phyloP scores from a whole-genome alignment of 2,113 vertebrate genomes.

The Phrynocephalus versicolor region DNA sequence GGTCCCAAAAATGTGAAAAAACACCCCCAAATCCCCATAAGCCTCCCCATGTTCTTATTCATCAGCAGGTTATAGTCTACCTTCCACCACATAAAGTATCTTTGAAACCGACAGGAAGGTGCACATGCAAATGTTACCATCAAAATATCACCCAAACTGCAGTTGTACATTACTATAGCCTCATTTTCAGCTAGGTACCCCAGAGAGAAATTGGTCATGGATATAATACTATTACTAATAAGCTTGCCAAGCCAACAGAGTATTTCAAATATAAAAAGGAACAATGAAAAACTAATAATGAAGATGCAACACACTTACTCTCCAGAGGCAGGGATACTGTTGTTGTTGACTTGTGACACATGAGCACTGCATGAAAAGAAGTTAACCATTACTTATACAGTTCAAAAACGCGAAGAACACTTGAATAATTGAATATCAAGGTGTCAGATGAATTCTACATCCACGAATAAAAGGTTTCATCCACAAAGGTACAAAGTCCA shows the following conservation, averaged over 20 bases:
- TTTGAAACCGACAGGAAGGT: background rate
- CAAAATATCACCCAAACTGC: background rate
- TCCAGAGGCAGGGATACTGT: constrained; percentile 76
- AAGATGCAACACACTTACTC: constrained; percentile 80
- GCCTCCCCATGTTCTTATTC: no score
- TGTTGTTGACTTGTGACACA: constrained; percentile 80
- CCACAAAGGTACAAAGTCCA: background rate
- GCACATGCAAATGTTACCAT: background rate
- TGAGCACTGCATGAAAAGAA: constrained; percentile 75
- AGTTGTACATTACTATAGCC: background rate
- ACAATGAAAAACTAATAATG: background rate
- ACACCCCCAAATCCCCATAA: no score
- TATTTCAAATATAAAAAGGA: background rate
- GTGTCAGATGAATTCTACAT: background rate
- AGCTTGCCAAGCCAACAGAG: constrained; percentile 18
- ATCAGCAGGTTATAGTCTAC: background rate
- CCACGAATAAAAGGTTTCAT: constrained; percentile 23
- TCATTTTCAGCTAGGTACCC: constrained; percentile 12
- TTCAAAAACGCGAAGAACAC: background rate
- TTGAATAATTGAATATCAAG: background rate
- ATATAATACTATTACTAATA: no score
- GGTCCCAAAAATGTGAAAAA: no score
- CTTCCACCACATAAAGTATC: background rate
- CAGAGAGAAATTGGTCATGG: background rate
- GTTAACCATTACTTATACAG: constrained; percentile 28